Evolutionary conservation across 2,797 vertebrate species (phyloP).

Genomic region (Lithobates pipiens): DNA sequence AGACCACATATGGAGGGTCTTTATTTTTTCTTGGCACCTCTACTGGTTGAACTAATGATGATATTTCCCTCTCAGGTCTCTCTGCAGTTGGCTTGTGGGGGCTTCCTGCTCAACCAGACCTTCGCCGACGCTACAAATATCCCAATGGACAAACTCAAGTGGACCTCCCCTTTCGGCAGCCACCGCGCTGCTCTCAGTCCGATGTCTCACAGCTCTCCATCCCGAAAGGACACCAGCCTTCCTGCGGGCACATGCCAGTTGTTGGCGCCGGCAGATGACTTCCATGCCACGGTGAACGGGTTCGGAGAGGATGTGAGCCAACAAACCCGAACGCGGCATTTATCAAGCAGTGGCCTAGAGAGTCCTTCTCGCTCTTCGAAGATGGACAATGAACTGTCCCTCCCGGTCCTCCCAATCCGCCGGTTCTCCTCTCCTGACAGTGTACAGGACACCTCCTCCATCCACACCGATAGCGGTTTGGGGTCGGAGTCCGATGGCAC

Average conservation of each 20-base stretch:
- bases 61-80: constrained; percentile 76
- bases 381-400: constrained; percentile 64
- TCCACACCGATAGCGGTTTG: constrained; percentile 60
- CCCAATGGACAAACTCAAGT: constrained; percentile 94
- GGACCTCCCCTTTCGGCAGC: constrained; percentile 91
- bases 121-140: constrained; percentile 85
- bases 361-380: constrained; percentile 62
- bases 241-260: background rate
- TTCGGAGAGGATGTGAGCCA: background rate
- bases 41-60: background rate
- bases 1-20: no score
- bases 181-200: constrained; percentile 85
- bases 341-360: constrained; percentile 57
- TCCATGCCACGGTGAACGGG: background rate
- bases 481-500: constrained; percentile 61
- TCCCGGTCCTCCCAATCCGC: constrained; percentile 64
- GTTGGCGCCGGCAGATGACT: rapidly evolving
- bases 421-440: constrained; percentile 66
- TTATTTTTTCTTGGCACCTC: no score
- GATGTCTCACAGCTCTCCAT: constrained; percentile 71
- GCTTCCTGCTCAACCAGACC: constrained; percentile 84
- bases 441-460: constrained; percentile 22
- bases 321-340: constrained; percentile 48
- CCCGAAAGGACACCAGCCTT: constrained; percentile 59
- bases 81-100: constrained; percentile 90